Percentiles rank a stretch among this genome's conserved stretches.
Conservation (phyloP, 2,113 vertebrate genomes). For the Forbesichthys papilliferus region DNA sequence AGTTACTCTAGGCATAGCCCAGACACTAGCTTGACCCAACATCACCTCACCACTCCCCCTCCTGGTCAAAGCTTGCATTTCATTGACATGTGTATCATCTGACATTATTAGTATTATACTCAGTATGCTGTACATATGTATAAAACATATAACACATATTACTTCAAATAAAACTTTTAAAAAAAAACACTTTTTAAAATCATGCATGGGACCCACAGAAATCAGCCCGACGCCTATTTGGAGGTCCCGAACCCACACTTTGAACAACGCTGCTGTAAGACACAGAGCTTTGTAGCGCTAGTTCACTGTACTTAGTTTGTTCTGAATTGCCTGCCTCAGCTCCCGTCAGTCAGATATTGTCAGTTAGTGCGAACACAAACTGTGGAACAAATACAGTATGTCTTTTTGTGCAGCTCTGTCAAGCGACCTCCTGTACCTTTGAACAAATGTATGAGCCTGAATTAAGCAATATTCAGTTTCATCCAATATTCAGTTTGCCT, state of each 20-base stretch:
- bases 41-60: background rate
- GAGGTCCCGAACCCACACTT: background rate
- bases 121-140: too few species aligned
- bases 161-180: too few species aligned
- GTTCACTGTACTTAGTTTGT: background rate
- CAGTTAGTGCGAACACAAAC: conserved; percentile 18
- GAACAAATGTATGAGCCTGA: background rate
- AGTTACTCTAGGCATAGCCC: conserved; percentile 65
- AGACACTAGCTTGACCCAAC: background rate
- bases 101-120: too few species aligned
- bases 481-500: background rate
- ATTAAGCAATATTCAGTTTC: conserved; percentile 8
- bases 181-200: too few species aligned
- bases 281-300: background rate
- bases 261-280: background rate
- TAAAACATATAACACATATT: too few species aligned
- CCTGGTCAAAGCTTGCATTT: too few species aligned
- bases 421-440: conserved; percentile 2
- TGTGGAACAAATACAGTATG: conserved; percentile 12
- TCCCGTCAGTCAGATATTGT: conserved; percentile 18
- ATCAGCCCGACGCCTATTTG: background rate
- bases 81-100: too few species aligned
- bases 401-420: conserved; percentile 24
- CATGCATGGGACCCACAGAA: too few species aligned
- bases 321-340: background rate